Evolutionary conservation across 1,140 invertebrate species (phyloP), one percentile per base, ranked within the genome.

Genomic region (Drosophila parvula): DNA sequence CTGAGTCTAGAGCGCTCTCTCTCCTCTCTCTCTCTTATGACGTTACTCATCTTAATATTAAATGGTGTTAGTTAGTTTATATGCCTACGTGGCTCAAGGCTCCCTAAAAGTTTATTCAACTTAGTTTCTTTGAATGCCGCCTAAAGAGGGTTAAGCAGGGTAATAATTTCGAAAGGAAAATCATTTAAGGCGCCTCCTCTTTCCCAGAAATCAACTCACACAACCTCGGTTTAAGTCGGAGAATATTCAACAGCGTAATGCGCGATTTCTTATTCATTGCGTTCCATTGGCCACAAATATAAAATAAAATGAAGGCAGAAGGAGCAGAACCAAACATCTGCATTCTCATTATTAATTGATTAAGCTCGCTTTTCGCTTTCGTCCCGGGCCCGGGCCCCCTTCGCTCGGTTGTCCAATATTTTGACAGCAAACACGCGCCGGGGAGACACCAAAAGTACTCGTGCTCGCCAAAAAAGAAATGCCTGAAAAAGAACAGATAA

Each of bases 341-440:
- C 47, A 82, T 62, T 82, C 57, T 48, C 58, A 74, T 83, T 89
- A 80, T 77, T 78, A 88, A 89, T 89, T 88, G 80, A 89, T 89
- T 83, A 68, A 64, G 73, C 65, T 45, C 57, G 55, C 30, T 43
- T 32, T 38, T 43, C 43, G 16, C 47, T 57, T 34, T n/a, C 6
- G 14, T 45, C 22, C 40, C 18, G 5, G 30, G 30, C 40, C 18
- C 3, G 30, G 30, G 32, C 9, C 18, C 7, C 22, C 11, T 18
- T 10, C 11, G 1, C 7, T 36, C 32, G 50, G 16, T 14, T 45
- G 64, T 12, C 43, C 68, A 68, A 82, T 86, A 89, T 88, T 88
- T 70, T 84, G 83, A 89, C 83, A 84, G 77, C 58, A 75, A 73
- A 67, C 84, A 88, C 84, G 85, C 85, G 84, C 65, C 79, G 47